phyloP scores from a whole-genome alignment of 2,888 invertebrate genomes.

The Trissoscelio sp. region DNA sequence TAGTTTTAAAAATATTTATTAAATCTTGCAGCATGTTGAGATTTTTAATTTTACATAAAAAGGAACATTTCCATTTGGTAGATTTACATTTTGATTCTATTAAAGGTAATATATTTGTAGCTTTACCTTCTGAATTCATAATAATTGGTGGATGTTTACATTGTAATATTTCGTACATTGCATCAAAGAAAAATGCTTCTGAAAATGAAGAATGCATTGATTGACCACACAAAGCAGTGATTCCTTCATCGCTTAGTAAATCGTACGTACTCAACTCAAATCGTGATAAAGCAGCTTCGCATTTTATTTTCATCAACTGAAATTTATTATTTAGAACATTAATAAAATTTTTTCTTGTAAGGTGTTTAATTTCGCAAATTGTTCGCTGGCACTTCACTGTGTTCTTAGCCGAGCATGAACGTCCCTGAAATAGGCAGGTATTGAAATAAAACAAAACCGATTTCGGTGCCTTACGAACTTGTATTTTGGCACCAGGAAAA shows the following conservation, averaged over 20 bases:
- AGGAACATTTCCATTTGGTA: slow-evolving; percentile 5
- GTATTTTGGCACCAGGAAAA: not conserved
- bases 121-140: not conserved
- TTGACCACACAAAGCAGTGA: slow-evolving; percentile 9
- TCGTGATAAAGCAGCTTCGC: not conserved
- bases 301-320: not conserved
- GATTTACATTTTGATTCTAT: not conserved
- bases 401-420: no score
- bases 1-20: not conserved
- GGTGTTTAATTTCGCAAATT: no score
- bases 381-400: no score
- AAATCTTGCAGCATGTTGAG: not conserved
- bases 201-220: slow-evolving; percentile 7
- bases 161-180: not conserved
- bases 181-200: slow-evolving; percentile 10
- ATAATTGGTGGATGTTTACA: not conserved
- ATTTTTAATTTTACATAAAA: slow-evolving; percentile 10
- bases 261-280: not conserved
- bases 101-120: not conserved
- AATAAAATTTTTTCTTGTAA: not conserved
- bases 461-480: not conserved
- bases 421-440: not conserved
- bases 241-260: not conserved
- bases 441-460: not conserved
- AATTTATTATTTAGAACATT: slow-evolving; percentile 2